Evolutionary conservation across 2,113 vertebrate genomes (phyloP), one percentile per base, ranked within the genome.

Genomic region (Elephantulus edwardii): DNA sequence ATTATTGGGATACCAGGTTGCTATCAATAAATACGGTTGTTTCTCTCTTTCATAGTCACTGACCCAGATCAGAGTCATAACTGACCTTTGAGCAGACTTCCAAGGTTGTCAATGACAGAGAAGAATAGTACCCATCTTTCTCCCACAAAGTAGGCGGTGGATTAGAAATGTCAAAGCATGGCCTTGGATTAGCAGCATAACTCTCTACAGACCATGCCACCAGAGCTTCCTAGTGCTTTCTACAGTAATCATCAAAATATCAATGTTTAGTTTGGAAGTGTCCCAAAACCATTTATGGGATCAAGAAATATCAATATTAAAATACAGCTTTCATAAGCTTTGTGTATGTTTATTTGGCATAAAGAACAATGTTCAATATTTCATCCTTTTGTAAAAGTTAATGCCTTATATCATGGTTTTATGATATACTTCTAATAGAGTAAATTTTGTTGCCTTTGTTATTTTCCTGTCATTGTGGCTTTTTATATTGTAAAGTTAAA

Each of bases 381-480:
- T 90, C n/a, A 90, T 46, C 83, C 48, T 66, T 90, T 42, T n/a
- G 66, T 88, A 91, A 79, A 42, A 94, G 80, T 83, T 75, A 80
- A 70, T 44, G 19, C 54, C 71, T 22, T 26, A 56, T 79, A 12
- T 78, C 44, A 79, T 54, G 52, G 9, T 78, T 92, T 50, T 81
- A 52, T 78, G 91, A 75, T 46, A 30, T 38, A 94, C 70, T 68
- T 86, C 82, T n/a, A 93, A 28, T n/a, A 88, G 60, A 88, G 17
- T 44, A 88, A 78, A 79, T 38, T 70, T 11, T 76, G 16, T 54
- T 93, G 30, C 6, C 11, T 74, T 85, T 72, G n/a, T 60, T 46
- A 11, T 66, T 90, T 70, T 87, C 33, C 42, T 75, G 7, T 89
- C 30, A 71, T 33, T 64, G 80, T 1, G 93, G 24, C 5, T 89